Evolutionary conservation across 2,888 invertebrate species (phyloP).

Genomic region (Agrochola circellaris): DNA sequence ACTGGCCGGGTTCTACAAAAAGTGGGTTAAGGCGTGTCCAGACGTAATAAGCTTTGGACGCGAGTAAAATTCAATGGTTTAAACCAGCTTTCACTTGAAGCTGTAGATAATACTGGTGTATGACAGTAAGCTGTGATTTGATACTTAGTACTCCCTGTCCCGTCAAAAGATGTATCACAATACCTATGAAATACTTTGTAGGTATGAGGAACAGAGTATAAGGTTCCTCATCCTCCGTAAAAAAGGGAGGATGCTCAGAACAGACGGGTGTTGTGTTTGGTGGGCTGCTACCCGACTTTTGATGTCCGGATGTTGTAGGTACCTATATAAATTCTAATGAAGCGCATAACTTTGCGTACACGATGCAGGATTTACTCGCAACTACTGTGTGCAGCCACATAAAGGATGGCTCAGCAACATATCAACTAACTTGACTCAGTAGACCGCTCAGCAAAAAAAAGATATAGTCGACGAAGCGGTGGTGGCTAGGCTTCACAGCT

Average conservation of each 20-base stretch:
- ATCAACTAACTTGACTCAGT: no score
- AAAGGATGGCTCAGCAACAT: no score
- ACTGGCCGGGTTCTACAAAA: slow-evolving; percentile 35
- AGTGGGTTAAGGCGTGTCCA: slow-evolving; percentile 37
- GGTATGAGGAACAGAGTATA: background rate
- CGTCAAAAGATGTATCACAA: background rate
- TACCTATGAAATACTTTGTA: background rate
- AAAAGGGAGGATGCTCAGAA: background rate
- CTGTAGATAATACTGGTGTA: background rate
- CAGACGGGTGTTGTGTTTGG: background rate
- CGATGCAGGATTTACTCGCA: no score
- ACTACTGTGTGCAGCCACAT: no score
- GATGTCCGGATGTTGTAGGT: background rate
- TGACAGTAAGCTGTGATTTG: background rate
- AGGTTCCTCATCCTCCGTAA: background rate
- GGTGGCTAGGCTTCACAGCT: no score
- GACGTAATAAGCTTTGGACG: background rate
- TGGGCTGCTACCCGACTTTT: background rate
- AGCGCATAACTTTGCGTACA: no score
- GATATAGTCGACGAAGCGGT: no score
- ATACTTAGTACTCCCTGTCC: background rate
- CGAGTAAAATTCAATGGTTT: slow-evolving; percentile 9
- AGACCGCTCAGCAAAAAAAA: no score
- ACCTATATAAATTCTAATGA: no score
- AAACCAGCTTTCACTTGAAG: background rate